phyloP scores from a whole-genome alignment of 2,113 vertebrate genomes.

The Trachemys scripta region DNA sequence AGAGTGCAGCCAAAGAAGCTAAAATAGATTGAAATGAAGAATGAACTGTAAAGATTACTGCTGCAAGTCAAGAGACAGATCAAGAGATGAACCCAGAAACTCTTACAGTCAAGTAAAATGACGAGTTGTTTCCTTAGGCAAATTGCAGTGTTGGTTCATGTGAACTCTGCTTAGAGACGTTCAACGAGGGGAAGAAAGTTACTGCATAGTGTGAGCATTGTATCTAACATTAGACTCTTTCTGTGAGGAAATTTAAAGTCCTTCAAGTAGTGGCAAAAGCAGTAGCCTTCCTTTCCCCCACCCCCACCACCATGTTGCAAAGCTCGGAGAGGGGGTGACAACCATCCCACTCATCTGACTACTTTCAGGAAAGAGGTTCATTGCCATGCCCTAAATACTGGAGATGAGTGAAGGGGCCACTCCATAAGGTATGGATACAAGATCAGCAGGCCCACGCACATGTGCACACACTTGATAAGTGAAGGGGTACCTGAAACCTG shows the following conservation, averaged over 20 bases:
- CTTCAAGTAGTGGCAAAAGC: neutral
- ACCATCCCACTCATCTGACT: neutral
- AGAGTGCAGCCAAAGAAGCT: neutral
- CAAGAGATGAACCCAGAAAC: neutral
- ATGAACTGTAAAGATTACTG: neutral
- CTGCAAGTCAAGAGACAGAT: neutral
- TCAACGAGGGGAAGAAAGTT: accelerated
- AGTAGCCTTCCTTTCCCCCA: neutral
- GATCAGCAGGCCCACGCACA: neutral
- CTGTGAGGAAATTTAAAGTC: neutral
- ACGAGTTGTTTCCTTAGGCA: neutral
- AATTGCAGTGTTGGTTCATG: accelerated
- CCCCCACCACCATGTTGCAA: neutral
- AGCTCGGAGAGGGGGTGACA: neutral
- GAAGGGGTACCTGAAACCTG: neutral
- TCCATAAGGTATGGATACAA: neutral
- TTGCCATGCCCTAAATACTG: neutral
- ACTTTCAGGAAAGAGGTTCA: accelerated
- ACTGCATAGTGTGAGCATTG: neutral
- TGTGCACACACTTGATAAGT: neutral
- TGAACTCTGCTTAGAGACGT: neutral
- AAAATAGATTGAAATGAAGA: neutral
- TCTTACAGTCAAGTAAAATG: neutral
- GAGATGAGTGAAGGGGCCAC: neutral
- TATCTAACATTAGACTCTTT: neutral